Evolutionary conservation across 2,113 vertebrate species (phyloP), one percentile per base, ranked within the genome.

Genomic region (Bubo scandiacus): DNA sequence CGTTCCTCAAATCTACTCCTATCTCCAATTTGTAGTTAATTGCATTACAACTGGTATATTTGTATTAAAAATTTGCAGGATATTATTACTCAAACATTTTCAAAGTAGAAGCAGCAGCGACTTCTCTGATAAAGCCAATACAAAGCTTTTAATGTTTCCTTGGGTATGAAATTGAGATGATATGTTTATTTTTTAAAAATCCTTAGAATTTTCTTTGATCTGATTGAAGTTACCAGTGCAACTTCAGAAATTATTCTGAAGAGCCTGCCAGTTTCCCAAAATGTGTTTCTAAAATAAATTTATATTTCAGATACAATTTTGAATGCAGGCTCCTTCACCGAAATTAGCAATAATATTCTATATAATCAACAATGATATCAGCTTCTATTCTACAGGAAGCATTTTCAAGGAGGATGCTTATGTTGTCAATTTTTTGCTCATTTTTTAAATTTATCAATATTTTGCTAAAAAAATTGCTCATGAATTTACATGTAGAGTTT

Each of bases 1-100:
- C 5, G 0, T 92, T 94, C 61, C 62, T 92, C 58, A 79, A 79
- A 77, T 94, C 52, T 84, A 30, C 72, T 84, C 12, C 26, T 71
- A 29, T 86, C 57, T 94, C 52, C 34, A 91, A 34, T 91, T 89
- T 96, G 66, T 72, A 74, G 57, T 91, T 95, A 96, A 91, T 94
- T 94, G 58, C 61, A 42, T 66, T 95, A 61, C 73, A 82, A 12
- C 70, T 72, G 18, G 14, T 71, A 20, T 93, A 93, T 88, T 94
- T 94, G 71, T 94, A 75, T 94, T 92, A 91, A 91, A 91, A 94
- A 43, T 54, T 67, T 92, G 59, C 68, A 63, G 49, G 43, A 58
- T 83, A 58, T 80, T 73, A 81, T 81, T 97, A 70, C 58, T 87
- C 13, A 67, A 38, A 78, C 32, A 49, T 86, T 96, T 92, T 80